Conservation (phyloP, 53 echinoderm and acorn worm genomes). For the Holothuria leucospilota region DNA sequence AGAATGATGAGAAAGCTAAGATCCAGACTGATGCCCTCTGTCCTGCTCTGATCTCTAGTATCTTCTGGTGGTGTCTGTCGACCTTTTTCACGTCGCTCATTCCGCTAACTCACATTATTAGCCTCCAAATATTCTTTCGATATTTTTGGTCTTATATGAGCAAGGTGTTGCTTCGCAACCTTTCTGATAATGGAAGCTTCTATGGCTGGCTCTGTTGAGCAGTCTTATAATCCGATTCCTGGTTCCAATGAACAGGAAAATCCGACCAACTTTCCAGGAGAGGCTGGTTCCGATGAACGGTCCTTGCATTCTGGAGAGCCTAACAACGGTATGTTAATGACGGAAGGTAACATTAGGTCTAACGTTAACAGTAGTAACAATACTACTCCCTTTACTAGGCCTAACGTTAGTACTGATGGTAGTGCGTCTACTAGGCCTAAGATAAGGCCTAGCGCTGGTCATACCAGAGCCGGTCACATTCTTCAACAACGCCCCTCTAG, state of each 20-base stretch:
- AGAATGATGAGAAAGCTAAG: too few species aligned
- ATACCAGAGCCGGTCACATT: background rate
- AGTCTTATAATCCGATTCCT: background rate
- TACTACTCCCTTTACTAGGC: background rate
- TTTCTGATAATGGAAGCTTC: background rate
- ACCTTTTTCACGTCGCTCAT: too few species aligned
- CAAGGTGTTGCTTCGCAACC: background rate
- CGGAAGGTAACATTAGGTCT: background rate
- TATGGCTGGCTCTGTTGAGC: conserved; percentile 17
- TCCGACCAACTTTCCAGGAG: background rate
- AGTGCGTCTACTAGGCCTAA: too few species aligned
- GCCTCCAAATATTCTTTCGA: too few species aligned
- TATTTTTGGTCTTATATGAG: background rate
- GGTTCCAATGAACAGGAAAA: conserved; percentile 9
- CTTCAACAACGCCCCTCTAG: too few species aligned
- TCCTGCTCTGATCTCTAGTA: too few species aligned
- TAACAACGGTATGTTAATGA: background rate
- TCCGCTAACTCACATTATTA: too few species aligned
- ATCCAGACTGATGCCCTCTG: too few species aligned
- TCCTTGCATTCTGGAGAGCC: conserved; percentile 15
- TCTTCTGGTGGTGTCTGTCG: too few species aligned
- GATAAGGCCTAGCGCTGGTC: background rate
- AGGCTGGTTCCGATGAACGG: background rate
- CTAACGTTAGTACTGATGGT: too few species aligned
- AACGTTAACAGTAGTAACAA: background rate